Percentiles rank a stretch among this genome's conserved stretches.
Evolutionary conservation across 2,888 invertebrate species (phyloP).

Genomic region (Nycteola revayana): DNA sequence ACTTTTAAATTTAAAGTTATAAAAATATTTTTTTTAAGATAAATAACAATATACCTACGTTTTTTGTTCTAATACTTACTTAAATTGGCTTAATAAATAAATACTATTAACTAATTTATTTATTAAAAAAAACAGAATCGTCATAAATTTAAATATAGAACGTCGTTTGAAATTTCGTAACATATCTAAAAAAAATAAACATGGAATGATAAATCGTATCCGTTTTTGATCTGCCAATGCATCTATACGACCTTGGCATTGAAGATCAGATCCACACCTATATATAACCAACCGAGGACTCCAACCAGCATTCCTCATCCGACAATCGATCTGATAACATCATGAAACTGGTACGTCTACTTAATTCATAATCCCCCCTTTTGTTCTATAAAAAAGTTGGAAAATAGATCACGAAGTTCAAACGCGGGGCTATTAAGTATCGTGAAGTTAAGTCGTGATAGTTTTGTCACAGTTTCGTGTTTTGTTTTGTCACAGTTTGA

Average conservation of each 20-base stretch:
- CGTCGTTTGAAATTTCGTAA: too few relatives aligned
- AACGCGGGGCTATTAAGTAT: background rate
- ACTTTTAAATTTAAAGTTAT: too few relatives aligned
- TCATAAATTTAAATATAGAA: too few relatives aligned
- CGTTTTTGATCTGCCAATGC: conserved; percentile 22
- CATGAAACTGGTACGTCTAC: conserved; percentile 72
- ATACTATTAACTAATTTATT: too few relatives aligned
- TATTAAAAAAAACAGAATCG: too few relatives aligned
- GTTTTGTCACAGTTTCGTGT: background rate
- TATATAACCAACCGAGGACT: conserved; percentile 51
- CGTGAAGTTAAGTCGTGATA: background rate
- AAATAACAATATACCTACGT: too few relatives aligned
- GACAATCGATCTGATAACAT: conserved; percentile 51
- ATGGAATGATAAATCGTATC: too few relatives aligned
- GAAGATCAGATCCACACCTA: conserved; percentile 47
- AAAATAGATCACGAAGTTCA: background rate
- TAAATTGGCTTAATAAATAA: too few relatives aligned
- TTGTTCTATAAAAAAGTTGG: background rate
- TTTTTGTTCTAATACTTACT: too few relatives aligned
- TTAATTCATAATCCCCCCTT: conserved; percentile 1
- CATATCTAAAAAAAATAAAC: too few relatives aligned
- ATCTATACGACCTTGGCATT: conserved; percentile 57
- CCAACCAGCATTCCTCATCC: conserved; percentile 56
- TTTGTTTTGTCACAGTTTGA: too few relatives aligned
- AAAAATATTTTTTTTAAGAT: too few relatives aligned